Base-by-base conservation (phyloP, 2,888 invertebrate species). In the Cosmopolites sordidus region DNA sequence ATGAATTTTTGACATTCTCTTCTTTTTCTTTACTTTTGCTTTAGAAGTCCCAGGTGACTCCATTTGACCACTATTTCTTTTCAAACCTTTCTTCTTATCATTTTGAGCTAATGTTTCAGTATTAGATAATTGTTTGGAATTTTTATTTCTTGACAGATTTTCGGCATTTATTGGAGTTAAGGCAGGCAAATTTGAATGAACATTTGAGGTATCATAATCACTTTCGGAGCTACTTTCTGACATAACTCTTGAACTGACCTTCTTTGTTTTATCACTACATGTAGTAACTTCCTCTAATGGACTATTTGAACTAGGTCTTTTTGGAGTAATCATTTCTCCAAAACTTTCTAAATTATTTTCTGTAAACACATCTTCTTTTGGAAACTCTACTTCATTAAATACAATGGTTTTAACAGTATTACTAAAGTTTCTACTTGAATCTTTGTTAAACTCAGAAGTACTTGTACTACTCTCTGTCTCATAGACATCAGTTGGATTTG, bases 401-500 rank as follows among this genome's bases (percentile, higher is more conserved):
- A 69, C 66, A 9, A 62, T 61, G 8, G 64, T 61, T 58, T 70
- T 68, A 11, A 67, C 56, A 8, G 63, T 57, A 45, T 62, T 64
- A 43, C 54, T 58, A 40, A 62, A 61, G 30, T 58, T 49, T 44
- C 62, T 58, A 29, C 51, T 56, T 0, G 53, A 54, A 15, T 59
- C 58, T 52, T 60, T 66, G 8, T 51, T 37, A 9, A 61, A 55
- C 41, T 66, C 66, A 42, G 60, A 65, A 1, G 68, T 65, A 33
- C 69, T 69, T 22, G 64, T 67, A 55, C 67, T 68, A 58, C 70
- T 70, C 48, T 69, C 71, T 5, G 68, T 70, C 60, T 71, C 72
- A 45, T 64, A 71, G 43, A 58, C 57, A 43, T 71, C 69, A 4
- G 58, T 53, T 11, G 60, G 62, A 42, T 61, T 62, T 12, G 62